A percentile compares a stretch with the other conserved stretches of the same genome.
These are phyloP conservation scores for Ischnura elegans DNA, from an alignment of 2,888 invertebrate genomes.

Conservation along the genomic window DNA sequence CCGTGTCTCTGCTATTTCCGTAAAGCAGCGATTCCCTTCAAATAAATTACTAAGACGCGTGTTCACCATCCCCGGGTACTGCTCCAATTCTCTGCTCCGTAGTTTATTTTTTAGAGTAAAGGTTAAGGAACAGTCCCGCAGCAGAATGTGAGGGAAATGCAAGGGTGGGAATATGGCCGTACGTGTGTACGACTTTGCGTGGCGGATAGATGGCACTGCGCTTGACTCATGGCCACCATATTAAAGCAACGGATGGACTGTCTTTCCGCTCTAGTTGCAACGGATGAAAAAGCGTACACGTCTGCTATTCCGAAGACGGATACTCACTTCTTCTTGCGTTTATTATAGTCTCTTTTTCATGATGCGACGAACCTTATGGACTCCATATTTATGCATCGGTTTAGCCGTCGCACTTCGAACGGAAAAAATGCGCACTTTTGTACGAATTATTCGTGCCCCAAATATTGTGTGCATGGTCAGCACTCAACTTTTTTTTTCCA, in stretches of 20 bases:
- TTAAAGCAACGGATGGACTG: conserved; percentile 46
- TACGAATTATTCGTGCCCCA: not conserved
- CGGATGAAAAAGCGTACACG: conserved; percentile 32
- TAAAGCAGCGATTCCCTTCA: not conserved
- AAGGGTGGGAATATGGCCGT: not conserved
- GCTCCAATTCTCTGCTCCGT: not conserved
- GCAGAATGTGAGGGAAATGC: not conserved
- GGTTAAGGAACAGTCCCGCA: not conserved
- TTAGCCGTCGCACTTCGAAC: not conserved
- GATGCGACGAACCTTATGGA: not conserved
- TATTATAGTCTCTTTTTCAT: not conserved
- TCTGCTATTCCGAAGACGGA: conserved; percentile 8
- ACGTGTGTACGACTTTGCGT: not conserved
- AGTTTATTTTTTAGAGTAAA: not conserved
- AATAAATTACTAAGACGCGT: not conserved
- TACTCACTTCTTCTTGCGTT: not conserved
- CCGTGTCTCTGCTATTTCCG: not conserved
- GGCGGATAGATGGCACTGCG: conserved; percentile 23
- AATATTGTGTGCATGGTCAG: not conserved
- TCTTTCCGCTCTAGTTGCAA: conserved; percentile 43
- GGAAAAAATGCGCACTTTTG: not conserved
- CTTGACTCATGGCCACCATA: conserved; percentile 27
- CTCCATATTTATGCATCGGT: conserved; percentile 1
- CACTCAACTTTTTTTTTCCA: not conserved
- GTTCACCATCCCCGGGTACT: not conserved